These are phyloP conservation scores for Tragelaphus buxtoni DNA, from an alignment of 2,113 vertebrate genomes.

Conservation along the genomic window DNA sequence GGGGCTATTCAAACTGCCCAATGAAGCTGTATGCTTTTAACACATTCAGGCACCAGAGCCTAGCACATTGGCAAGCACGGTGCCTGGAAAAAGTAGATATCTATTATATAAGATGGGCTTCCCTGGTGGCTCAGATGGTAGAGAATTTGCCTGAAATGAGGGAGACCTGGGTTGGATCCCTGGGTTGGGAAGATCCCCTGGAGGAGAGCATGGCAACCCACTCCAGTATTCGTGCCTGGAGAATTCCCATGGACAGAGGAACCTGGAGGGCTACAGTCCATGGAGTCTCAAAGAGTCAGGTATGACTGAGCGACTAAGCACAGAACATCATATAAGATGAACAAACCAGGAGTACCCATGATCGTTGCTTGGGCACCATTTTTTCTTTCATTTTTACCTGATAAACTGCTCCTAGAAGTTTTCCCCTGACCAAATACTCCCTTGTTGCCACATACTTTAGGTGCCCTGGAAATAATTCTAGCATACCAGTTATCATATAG, in stretches of 20 bases:
- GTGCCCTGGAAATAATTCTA: background rate
- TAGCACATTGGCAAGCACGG: background rate
- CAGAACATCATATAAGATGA: background rate
- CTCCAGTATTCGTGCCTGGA: background rate
- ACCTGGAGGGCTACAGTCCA: fast-evolving
- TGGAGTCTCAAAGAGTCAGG: background rate
- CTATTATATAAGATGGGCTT: background rate
- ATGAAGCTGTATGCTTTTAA: background rate
- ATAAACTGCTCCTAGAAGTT: background rate
- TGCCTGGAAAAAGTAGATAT: background rate
- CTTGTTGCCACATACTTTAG: background rate
- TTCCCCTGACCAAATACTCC: background rate
- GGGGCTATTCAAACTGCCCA: background rate
- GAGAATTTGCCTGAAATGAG: background rate
- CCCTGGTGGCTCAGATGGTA: background rate
- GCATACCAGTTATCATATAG: background rate
- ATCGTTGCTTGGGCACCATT: background rate
- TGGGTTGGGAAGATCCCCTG: background rate
- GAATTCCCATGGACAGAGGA: background rate
- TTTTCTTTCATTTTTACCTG: background rate
- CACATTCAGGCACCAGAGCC: background rate
- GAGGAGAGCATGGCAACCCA: background rate
- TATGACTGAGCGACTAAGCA: background rate
- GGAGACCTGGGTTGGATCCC: background rate
- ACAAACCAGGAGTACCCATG: background rate